Conservation (phyloP, 2,888 invertebrate species). For the Campoplex nolae region DNA sequence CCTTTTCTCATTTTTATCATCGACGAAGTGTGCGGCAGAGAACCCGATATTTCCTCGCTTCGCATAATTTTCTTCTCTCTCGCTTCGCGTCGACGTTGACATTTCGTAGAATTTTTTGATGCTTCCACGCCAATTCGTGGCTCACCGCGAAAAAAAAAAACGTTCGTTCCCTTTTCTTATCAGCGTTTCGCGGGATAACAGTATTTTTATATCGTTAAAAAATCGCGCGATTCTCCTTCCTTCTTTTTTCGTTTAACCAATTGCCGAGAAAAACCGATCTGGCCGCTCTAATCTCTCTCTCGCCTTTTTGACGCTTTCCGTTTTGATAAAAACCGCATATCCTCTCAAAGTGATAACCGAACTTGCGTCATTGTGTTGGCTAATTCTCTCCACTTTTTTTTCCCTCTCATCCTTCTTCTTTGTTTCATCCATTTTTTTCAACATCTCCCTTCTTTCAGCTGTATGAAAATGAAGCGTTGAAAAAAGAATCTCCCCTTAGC, state of each 20-base stretch:
- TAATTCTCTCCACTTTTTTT: constrained; percentile 11
- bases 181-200: constrained; percentile 58
- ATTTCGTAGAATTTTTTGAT: not conserved
- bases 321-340: constrained; percentile 76
- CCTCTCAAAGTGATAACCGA: constrained; percentile 74
- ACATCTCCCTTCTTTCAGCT: not conserved
- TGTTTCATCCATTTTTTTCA: not conserved
- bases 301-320: constrained; percentile 68
- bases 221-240: not conserved
- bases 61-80: not conserved
- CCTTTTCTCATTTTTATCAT: constrained; percentile 13
- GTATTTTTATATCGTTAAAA: constrained; percentile 7
- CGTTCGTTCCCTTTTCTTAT: constrained; percentile 71
- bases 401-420: not conserved
- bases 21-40: not conserved
- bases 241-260: constrained; percentile 5
- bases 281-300: constrained; percentile 16
- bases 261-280: constrained; percentile 10
- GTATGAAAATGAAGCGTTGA: too few relatives aligned
- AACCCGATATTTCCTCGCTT: not conserved
- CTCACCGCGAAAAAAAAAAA: constrained; percentile 28
- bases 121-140: not conserved
- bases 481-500: not conserved
- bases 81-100: not conserved
- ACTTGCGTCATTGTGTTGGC: constrained; percentile 70